These are phyloP conservation scores for Thecocarcelia acutangulata DNA, from an alignment of 2,888 invertebrate species.

Conservation along the genomic window DNA sequence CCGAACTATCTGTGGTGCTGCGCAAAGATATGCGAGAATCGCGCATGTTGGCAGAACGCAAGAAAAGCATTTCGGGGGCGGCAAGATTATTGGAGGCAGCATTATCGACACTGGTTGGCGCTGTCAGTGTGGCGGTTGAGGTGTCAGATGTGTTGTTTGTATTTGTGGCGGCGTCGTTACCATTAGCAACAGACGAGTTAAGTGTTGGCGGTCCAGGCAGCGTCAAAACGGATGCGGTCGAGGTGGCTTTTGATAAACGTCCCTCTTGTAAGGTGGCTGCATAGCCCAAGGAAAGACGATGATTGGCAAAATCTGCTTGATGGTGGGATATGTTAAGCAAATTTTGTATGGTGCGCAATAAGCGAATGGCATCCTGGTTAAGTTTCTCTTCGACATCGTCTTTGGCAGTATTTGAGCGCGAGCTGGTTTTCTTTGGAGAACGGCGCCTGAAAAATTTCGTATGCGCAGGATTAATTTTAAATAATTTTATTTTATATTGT, in stretches of 20 bases:
- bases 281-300: conserved; percentile 65
- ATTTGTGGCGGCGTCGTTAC: conserved; percentile 41
- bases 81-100: conserved; percentile 67
- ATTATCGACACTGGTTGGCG: conserved; percentile 47
- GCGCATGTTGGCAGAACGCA: conserved; percentile 79
- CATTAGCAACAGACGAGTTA: conserved; percentile 72
- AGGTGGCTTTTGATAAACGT: conserved; percentile 71
- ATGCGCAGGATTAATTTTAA: background rate
- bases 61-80: conserved; percentile 78
- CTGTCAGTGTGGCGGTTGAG: conserved; percentile 46
- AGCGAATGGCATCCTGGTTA: conserved; percentile 85
- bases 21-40: conserved; percentile 80
- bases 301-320: conserved; percentile 84
- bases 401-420: conserved; percentile 75
- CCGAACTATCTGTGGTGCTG: conserved; percentile 81
- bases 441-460: conserved; percentile 75
- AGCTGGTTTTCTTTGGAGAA: conserved; percentile 81
- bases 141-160: conserved; percentile 41
- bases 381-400: conserved; percentile 85
- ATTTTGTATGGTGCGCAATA: conserved; percentile 86
- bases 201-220: conserved; percentile 71
- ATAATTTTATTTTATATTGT: background rate
- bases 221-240: conserved; percentile 71
- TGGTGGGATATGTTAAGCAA: conserved; percentile 84
- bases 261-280: conserved; percentile 55